These are phyloP conservation scores for Osmoderma eremita DNA, from an alignment of 2,888 invertebrate species.

Conservation along the genomic window DNA sequence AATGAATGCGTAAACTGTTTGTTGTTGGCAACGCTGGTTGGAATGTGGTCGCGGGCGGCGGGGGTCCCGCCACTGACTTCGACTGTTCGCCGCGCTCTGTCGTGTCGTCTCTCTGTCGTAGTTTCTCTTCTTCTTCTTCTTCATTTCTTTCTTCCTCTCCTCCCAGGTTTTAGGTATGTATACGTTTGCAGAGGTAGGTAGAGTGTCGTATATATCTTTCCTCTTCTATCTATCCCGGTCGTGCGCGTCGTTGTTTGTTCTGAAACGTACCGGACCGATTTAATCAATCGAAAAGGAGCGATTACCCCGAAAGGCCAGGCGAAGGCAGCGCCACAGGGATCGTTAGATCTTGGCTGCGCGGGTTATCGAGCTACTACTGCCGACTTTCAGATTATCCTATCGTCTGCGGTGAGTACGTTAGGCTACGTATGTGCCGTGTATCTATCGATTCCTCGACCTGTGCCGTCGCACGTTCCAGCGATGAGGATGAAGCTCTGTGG, in stretches of 20 bases:
- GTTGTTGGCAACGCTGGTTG: conserved; percentile 63
- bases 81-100: conserved; percentile 61
- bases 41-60: conserved; percentile 66
- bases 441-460: too few relatives aligned
- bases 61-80: conserved; percentile 65
- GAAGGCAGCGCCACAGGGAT: conserved; percentile 5
- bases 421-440: too few relatives aligned
- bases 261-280: conserved; percentile 54
- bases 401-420: background rate
- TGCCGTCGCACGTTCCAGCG: too few relatives aligned
- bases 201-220: background rate
- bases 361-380: conserved; percentile 8
- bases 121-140: conserved; percentile 3
- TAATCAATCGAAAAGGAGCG: conserved; percentile 54
- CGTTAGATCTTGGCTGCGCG: conserved; percentile 7
- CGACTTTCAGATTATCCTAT: conserved; percentile 5
- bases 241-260: conserved; percentile 45
- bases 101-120: conserved; percentile 50
- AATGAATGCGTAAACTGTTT: conserved; percentile 65
- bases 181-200: background rate
- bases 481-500: too few relatives aligned
- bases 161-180: background rate
- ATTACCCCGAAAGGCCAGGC: conserved; percentile 13
- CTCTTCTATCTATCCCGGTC: background rate
- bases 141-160: conserved; percentile 7